Evolutionary conservation across 2,888 invertebrate species (phyloP).

Genomic region (Conchocele bisecta): DNA sequence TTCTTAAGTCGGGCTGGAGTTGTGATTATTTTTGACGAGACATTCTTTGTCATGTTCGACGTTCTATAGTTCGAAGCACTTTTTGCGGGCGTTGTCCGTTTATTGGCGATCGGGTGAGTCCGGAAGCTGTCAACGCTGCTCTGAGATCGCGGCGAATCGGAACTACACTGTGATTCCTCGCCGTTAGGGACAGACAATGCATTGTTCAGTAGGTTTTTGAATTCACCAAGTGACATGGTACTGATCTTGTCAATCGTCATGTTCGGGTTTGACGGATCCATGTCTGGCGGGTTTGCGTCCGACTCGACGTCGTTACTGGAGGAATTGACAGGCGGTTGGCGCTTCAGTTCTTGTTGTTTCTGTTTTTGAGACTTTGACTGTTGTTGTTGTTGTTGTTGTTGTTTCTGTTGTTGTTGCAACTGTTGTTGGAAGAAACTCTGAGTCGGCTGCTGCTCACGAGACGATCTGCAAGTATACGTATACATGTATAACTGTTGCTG

Average conservation of each 20-base stretch:
- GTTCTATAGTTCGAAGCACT: conserved; percentile 36
- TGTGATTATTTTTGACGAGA: too few species aligned
- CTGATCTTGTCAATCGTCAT: conserved; percentile 72
- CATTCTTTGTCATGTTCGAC: conserved; percentile 2
- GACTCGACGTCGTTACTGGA: conserved; percentile 34
- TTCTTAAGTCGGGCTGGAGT: not conserved
- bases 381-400: conserved; percentile 26
- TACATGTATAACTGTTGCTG: too few species aligned
- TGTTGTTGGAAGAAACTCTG: too few species aligned
- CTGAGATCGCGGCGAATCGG: conserved; percentile 68
- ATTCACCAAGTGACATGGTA: conserved; percentile 77
- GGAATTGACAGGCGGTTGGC: conserved; percentile 57
- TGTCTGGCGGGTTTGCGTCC: conserved; percentile 39
- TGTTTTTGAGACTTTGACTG: too few species aligned
- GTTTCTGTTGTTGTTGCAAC: too few species aligned
- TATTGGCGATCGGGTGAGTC: conserved; percentile 22
- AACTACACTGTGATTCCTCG: conserved; percentile 55
- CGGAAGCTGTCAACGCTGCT: conserved; percentile 63
- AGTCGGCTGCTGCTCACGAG: conserved; percentile 48
- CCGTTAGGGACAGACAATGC: conserved; percentile 66
- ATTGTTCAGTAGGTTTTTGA: conserved; percentile 72
- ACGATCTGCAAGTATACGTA: conserved; percentile 38
- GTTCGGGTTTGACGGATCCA: conserved; percentile 37
- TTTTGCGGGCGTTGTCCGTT: conserved; percentile 38
- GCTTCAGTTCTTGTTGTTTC: conserved; percentile 40